Percentiles rank a stretch among this genome's conserved stretches.
These are phyloP conservation scores for Cartodere bifasciata DNA, from an alignment of 2,888 invertebrate genomes.

Conservation along the genomic window DNA sequence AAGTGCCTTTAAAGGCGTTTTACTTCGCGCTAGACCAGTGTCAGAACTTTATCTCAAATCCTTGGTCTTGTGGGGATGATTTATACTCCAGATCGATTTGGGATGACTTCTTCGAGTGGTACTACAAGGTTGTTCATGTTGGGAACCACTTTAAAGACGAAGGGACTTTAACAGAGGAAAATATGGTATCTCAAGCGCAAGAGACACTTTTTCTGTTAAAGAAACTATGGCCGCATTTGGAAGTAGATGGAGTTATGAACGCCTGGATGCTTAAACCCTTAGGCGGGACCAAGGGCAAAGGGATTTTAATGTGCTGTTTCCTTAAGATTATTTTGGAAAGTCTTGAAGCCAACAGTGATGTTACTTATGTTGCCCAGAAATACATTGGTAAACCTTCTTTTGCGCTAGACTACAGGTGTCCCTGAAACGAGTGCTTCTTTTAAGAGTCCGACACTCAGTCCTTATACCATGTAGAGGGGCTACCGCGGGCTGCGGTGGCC, in stretches of 20 bases:
- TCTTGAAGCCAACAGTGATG: conserved; percentile 41
- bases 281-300: conserved; percentile 68
- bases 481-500: too few species aligned
- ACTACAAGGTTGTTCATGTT: conserved; percentile 48
- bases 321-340: conserved; percentile 57
- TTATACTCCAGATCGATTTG: conserved; percentile 37
- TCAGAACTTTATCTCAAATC: conserved; percentile 45
- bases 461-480: too few species aligned
- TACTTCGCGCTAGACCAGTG: conserved; percentile 61
- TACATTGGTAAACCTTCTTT: conserved; percentile 69
- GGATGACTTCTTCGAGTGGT: conserved; percentile 54
- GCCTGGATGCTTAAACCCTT: conserved; percentile 87
- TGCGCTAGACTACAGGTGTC: too few species aligned
- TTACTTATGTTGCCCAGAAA: conserved; percentile 75
- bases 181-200: conserved; percentile 34
- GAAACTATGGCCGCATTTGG: conserved; percentile 50
- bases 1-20: conserved; percentile 42
- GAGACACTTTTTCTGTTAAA: conserved; percentile 44
- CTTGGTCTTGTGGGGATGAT: conserved; percentile 55
- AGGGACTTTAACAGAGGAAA: conserved; percentile 20
- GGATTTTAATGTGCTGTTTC: conserved; percentile 67
- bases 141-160: conserved; percentile 38
- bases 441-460: too few species aligned
- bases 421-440: too few species aligned
- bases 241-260: conserved; percentile 68